Percentiles rank a stretch among this genome's conserved stretches.
These are phyloP conservation scores for Alfaro cultratus DNA, from an alignment of 2,797 vertebrate species.

Conservation along the genomic window DNA sequence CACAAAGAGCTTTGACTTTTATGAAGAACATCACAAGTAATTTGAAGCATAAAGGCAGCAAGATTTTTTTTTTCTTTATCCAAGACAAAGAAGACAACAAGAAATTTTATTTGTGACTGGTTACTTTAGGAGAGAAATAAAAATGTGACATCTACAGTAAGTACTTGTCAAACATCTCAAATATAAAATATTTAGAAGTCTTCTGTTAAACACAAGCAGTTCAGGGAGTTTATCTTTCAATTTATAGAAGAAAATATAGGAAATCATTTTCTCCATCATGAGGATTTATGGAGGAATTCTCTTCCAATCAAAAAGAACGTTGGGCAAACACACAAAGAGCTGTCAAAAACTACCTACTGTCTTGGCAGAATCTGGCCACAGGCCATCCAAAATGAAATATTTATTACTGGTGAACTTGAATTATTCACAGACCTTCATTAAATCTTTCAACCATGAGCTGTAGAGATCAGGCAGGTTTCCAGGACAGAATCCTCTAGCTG, in stretches of 20 bases:
- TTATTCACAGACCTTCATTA: conserved; percentile 66
- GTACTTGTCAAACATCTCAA: neutral
- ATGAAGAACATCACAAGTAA: conserved; percentile 14
- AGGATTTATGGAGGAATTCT: neutral
- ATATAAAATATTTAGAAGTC: neutral
- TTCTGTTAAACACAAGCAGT: conserved; percentile 8
- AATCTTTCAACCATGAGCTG: conserved; percentile 39
- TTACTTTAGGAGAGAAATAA: neutral
- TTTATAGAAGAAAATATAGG: conserved; percentile 10
- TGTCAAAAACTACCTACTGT: conserved; percentile 41
- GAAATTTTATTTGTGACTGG: neutral
- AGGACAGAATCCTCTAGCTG: conserved; percentile 24
- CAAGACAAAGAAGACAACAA: conserved; percentile 1
- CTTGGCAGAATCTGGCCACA: conserved; percentile 34
- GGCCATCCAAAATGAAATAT: conserved; percentile 49
- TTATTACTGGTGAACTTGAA: conserved; percentile 58
- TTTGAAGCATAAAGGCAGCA: conserved; percentile 8
- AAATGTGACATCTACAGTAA: neutral
- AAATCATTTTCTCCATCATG: conserved; percentile 10
- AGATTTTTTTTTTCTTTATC: neutral
- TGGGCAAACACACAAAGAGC: conserved; percentile 35
- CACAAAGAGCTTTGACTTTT: neutral
- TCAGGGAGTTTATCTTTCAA: neutral
- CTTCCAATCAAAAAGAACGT: conserved; percentile 23
- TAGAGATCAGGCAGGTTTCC: conserved; percentile 42